Conservation (phyloP, 1,140 invertebrate genomes). For the Halesus radiatus region DNA sequence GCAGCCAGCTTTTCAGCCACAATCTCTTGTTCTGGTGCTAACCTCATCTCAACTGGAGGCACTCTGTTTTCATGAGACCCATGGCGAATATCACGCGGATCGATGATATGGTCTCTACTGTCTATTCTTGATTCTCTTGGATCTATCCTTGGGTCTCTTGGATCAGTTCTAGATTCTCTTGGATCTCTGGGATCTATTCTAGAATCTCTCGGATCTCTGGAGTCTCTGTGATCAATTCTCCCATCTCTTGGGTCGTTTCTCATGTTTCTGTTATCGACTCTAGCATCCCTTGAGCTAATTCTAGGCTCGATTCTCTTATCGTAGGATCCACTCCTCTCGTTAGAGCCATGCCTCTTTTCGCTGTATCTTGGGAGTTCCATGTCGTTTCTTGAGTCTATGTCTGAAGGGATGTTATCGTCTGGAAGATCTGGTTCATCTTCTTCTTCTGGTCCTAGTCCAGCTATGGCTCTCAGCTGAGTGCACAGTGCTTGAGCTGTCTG, state of each 20-base stretch:
- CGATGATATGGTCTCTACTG: conserved; percentile 4
- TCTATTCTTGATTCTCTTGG: not conserved
- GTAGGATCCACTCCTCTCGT: conserved; percentile 11
- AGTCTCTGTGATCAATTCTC: not conserved
- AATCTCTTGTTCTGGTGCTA: conserved; percentile 62
- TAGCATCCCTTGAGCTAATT: conserved; percentile 5
- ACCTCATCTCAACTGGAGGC: conserved; percentile 41
- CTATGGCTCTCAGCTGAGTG: conserved; percentile 83
- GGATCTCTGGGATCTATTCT: not conserved
- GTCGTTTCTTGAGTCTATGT: conserved; percentile 27
- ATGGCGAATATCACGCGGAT: not conserved
- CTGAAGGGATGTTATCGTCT: conserved; percentile 60
- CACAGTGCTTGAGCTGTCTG: conserved; percentile 90
- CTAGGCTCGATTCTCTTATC: conserved; percentile 12
- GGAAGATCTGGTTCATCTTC: conserved; percentile 87
- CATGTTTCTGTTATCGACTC: conserved; percentile 3
- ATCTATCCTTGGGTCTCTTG: conserved; percentile 29
- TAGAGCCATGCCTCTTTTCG: conserved; percentile 9
- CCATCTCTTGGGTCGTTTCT: conserved; percentile 6
- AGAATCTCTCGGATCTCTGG: not conserved
- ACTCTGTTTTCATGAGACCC: conserved; percentile 16
- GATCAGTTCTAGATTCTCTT: not conserved
- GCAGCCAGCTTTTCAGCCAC: conserved; percentile 88
- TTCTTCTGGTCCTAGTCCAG: conserved; percentile 81
- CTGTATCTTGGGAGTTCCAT: conserved; percentile 27